Evolutionary conservation across 2,113 vertebrate genomes (phyloP), one percentile per base, ranked within the genome.

Genomic region (Rynchops niger): DNA sequence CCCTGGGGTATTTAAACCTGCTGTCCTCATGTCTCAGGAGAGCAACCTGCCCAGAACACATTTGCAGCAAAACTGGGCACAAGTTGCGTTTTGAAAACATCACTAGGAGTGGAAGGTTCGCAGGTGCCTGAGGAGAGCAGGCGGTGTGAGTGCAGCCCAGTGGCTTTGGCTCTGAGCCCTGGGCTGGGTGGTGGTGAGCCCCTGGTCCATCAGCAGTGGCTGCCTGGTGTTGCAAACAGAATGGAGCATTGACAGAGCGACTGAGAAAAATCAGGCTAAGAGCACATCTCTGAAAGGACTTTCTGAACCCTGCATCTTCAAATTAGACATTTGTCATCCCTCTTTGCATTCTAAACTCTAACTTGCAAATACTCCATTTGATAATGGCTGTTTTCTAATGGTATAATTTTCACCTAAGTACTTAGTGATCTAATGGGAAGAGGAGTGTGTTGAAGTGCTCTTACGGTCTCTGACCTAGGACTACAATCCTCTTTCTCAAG

Each of bases 341-440:
- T 69, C 73, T 92, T 78, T 73, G 25, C 49, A 67, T 50, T 73
- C 91, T 86, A 42, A 80, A 82, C 86, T 90, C 25, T 83, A 74
- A 53, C 19, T 82, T 74, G 43, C 2, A 22, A 65, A 29, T 79
- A 40, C 2, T 66, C 34, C 8, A 25, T 70, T 86, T 74, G 38
- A 58, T 85, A 78, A 73, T 13, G 9, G 32, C 15, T 9, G 9
- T 16, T 3, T 77, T 73, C 45, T 78, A 66, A 56, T n/a, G 42
- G 26, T 67, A 19, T 21, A 56, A 56, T 87, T 95, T 94, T 86
- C 50, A 92, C 18, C 26, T 66, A 50, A 86, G 25, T n/a, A 45
- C 40, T 95, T 82, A 40, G 36, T 45, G 1, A 0, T 73, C 50
- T 82, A 23, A 86, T 49, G 42, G 69, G 69, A 82, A 49, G 20